Evolutionary conservation across 1,140 invertebrate genomes (phyloP), one percentile per base, ranked within the genome.

Genomic region (Drosophila bipectinata): DNA sequence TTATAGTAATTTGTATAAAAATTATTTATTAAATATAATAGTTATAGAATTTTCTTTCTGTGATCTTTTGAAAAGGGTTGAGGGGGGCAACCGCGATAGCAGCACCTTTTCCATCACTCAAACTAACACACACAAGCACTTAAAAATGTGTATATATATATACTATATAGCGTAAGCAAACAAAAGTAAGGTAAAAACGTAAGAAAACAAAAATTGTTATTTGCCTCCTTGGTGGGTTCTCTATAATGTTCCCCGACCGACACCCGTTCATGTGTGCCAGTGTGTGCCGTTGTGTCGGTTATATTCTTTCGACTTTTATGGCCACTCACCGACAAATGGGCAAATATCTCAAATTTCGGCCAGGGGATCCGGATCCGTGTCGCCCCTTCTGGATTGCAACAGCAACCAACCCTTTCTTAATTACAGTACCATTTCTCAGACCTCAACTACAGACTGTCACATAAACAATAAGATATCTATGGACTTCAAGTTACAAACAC

Each of bases 121-220:
- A 68, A 58, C 59, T 18, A 18, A 60, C 75, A 79, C 72, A 75
- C 79, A 76, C 26, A 4, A 62, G 63, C 64, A 77, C 77, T 85
- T 80, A 58, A 77, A 68, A 45, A 14, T 58, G 32, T 57, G 41
- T 77, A 56, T 80, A 56, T 87, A 64, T 32, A 63, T 26, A 26
- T 28, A 28, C 26, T 28, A 28, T 28, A 28, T 85, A 64, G 45
- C 73, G 52, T 79, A 58, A 72, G 75, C 83, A 87, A 87, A 87
- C 78, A 67, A 53, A 45, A 67, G 28, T 53, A 47, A 64, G 63
- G 59, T 52, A 67, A 53, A 67, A 53, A 52, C 48, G 69, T 62
- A 87, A 64, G 68, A 88, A 72, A 71, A 69, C 67, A 79, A 74
- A 72, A 71, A 87, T 75, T 81, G 49, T 72, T 71, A 71, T 74